Evolutionary conservation across 2,113 vertebrate genomes (phyloP).

Genomic region (Nerophis ophidion): DNA sequence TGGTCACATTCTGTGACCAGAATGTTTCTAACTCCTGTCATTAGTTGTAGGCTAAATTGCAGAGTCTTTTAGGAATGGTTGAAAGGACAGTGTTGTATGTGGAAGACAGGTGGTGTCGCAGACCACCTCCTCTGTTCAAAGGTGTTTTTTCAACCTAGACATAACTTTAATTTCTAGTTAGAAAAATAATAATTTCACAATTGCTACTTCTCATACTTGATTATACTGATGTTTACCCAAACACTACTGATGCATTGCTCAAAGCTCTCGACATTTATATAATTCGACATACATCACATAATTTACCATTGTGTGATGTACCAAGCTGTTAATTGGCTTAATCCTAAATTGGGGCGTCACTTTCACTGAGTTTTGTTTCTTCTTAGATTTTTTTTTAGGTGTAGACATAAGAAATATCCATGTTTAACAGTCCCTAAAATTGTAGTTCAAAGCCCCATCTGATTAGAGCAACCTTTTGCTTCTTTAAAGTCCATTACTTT

Average conservation of each 20-base stretch:
- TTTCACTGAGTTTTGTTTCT: background rate
- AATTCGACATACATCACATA: too few species aligned
- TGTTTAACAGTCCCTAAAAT: background rate
- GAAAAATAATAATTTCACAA: slow-evolving; percentile 22
- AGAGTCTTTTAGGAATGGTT: too few species aligned
- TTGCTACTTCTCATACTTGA: slow-evolving; percentile 14
- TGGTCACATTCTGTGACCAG: too few species aligned
- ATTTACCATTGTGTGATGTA: background rate
- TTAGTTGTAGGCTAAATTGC: too few species aligned
- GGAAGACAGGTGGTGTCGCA: too few species aligned
- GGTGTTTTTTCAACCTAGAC: too few species aligned
- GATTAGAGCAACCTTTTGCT: background rate
- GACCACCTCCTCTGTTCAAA: too few species aligned
- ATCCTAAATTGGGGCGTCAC: background rate
- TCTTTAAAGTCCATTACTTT: background rate
- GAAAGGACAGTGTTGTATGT: too few species aligned
- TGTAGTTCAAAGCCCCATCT: background rate
- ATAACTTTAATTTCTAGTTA: too few species aligned
- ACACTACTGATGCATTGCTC: background rate
- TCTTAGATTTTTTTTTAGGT: background rate
- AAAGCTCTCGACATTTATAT: background rate
- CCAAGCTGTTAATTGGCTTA: too few species aligned
- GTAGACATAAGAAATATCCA: background rate
- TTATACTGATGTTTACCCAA: background rate
- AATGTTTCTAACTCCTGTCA: too few species aligned